These are phyloP conservation scores for Orthosia gothica DNA, from an alignment of 2,888 invertebrate species.

Conservation along the genomic window DNA sequence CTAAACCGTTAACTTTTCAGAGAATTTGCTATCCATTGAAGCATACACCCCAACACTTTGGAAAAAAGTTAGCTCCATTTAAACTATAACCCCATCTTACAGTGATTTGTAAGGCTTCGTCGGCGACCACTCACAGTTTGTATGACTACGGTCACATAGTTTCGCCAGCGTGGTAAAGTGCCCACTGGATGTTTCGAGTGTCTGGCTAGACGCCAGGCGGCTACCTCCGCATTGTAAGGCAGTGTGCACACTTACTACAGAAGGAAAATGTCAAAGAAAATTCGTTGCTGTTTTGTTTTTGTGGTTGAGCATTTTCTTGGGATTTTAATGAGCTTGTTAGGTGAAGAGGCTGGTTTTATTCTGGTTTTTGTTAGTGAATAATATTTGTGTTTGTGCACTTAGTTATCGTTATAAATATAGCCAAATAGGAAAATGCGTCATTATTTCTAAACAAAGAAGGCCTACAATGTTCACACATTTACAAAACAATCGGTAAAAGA, in stretches of 20 bases:
- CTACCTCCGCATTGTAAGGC: slow-evolving; percentile 65
- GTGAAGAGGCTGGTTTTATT: not conserved
- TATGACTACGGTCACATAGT: slow-evolving; percentile 71
- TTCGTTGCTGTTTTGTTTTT: slow-evolving; percentile 25
- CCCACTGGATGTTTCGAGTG: slow-evolving; percentile 80
- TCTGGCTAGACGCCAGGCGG: slow-evolving; percentile 80
- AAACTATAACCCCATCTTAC: slow-evolving; percentile 50
- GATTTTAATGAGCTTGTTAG: slow-evolving; percentile 21
- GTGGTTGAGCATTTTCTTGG: not conserved
- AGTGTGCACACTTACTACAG: slow-evolving; percentile 37
- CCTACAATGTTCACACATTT: too few species aligned
- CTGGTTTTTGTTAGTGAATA: not conserved
- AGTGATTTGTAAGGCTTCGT: slow-evolving; percentile 63
- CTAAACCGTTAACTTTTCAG: slow-evolving; percentile 11
- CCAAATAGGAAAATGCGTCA: too few species aligned
- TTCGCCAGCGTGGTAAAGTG: slow-evolving; percentile 76
- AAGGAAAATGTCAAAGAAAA: slow-evolving; percentile 16
- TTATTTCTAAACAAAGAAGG: too few species aligned
- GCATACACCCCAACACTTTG: too few species aligned
- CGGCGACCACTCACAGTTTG: slow-evolving; percentile 67
- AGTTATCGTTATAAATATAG: too few species aligned
- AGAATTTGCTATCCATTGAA: too few species aligned
- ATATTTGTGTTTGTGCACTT: not conserved
- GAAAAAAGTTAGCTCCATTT: slow-evolving; percentile 22
- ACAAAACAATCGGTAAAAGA: too few species aligned